A percentile compares a stretch with the other conserved stretches of the same genome.
Evolutionary conservation across 2,888 invertebrate genomes (phyloP).

Genomic region (Leptinotarsa tumamoca): DNA sequence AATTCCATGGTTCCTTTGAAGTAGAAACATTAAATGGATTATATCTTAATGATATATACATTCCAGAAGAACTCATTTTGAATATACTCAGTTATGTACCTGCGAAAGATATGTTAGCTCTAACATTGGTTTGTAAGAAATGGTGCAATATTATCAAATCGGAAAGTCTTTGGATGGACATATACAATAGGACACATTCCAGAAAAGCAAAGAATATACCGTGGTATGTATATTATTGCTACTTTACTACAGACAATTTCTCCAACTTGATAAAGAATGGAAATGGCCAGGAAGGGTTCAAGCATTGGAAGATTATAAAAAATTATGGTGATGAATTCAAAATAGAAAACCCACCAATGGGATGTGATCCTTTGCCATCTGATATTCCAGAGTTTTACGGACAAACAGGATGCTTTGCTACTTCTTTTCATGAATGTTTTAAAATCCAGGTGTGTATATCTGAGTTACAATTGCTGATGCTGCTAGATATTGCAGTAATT

Average conservation of each 20-base stretch:
- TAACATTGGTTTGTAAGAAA: constrained; percentile 68
- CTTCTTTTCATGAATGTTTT: constrained; percentile 67
- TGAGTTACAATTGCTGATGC: background rate
- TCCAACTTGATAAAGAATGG: constrained; percentile 69
- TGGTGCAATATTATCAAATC: constrained; percentile 68
- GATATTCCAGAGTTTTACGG: constrained; percentile 65
- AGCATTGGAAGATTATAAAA: constrained; percentile 64
- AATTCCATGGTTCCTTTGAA: constrained; percentile 45
- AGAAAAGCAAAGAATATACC: constrained; percentile 53
- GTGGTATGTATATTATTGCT: constrained; percentile 66
- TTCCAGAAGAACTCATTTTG: constrained; percentile 68
- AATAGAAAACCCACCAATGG: constrained; percentile 68
- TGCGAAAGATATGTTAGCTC: constrained; percentile 62
- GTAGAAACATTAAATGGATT: constrained; percentile 60
- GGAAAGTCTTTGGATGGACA: constrained; percentile 56
- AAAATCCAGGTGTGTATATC: constrained; percentile 66
- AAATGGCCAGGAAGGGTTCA: constrained; percentile 65
- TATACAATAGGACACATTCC: constrained; percentile 52
- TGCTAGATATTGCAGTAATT: background rate
- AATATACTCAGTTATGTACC: constrained; percentile 65
- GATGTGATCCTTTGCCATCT: constrained; percentile 65
- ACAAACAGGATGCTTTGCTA: constrained; percentile 68
- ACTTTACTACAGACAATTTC: constrained; percentile 64
- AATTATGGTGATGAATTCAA: constrained; percentile 67
- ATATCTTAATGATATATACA: constrained; percentile 58